Percentiles rank a stretch among this genome's conserved stretches.
Conservation (phyloP, 2,888 invertebrate species). For the Diachrysia chrysitis region DNA sequence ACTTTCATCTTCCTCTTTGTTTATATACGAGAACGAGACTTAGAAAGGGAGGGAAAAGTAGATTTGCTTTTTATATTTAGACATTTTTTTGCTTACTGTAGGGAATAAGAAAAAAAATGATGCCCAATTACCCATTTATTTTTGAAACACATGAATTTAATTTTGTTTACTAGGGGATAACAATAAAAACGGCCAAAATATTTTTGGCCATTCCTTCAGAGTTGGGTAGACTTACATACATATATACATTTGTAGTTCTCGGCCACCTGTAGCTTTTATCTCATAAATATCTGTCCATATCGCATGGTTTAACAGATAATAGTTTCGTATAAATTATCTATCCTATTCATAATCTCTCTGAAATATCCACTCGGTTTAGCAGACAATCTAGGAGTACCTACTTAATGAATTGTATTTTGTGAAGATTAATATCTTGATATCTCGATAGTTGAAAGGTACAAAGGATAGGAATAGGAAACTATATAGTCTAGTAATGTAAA, state of each 20-base stretch:
- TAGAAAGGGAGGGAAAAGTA: no score
- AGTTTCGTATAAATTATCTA: slow-evolving; percentile 23
- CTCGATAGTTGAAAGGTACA: neutral
- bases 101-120: no score
- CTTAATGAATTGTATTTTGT: neutral
- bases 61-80: no score
- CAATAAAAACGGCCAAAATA: no score
- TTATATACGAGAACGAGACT: no score
- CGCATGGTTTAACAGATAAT: slow-evolving; percentile 14
- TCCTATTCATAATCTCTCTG: slow-evolving; percentile 17
- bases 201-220: no score
- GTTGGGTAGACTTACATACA: neutral
- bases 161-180: no score
- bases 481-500: no score
- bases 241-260: neutral
- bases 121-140: no score
- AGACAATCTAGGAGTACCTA: neutral
- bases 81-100: no score
- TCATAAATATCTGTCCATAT: slow-evolving; percentile 34
- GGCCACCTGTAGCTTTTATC: slow-evolving; percentile 44
- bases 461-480: neutral
- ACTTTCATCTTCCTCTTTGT: no score
- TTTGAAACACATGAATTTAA: no score
- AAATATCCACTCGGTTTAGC: slow-evolving; percentile 9
- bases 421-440: neutral